Conservation (phyloP, 2,113 vertebrate species). For the Nothoprocta perdicaria region DNA sequence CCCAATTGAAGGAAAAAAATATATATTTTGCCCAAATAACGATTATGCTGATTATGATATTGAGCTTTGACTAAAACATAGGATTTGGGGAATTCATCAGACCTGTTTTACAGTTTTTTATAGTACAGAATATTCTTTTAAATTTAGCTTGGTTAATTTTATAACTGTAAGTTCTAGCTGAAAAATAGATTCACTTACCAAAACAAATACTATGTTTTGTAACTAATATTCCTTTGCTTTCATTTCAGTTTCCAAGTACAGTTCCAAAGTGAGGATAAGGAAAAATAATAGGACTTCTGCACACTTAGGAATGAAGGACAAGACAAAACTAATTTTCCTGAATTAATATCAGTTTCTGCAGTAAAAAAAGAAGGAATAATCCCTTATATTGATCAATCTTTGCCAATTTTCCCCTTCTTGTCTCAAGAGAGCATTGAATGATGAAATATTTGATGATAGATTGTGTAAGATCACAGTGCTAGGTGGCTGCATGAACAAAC, state of each 20-base stretch:
- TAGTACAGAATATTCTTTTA: not conserved
- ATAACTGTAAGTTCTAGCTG: not conserved
- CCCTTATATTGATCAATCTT: not conserved
- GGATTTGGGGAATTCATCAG: not conserved
- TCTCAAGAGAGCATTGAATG: not conserved
- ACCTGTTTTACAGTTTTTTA: not conserved
- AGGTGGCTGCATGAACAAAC: slow-evolving; percentile 3
- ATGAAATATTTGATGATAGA: slow-evolving; percentile 22
- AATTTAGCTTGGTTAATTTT: not conserved
- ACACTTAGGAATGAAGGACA: not conserved
- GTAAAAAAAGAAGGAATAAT: not conserved
- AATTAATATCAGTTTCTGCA: not conserved
- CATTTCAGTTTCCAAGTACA: not conserved
- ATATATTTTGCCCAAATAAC: not conserved
- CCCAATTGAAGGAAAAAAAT: not conserved
- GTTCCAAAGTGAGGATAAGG: not conserved
- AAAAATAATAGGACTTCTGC: not conserved
- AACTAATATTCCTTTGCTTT: not conserved
- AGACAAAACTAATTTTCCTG: not conserved
- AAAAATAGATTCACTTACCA: not conserved
- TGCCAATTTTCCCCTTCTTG: not conserved
- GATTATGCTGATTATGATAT: not conserved
- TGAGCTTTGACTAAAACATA: rapidly evolving
- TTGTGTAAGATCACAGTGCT: not conserved
- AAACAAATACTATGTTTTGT: not conserved